Conservation (phyloP, 1,140 invertebrate species). For the Drosophila busckii region DNA sequence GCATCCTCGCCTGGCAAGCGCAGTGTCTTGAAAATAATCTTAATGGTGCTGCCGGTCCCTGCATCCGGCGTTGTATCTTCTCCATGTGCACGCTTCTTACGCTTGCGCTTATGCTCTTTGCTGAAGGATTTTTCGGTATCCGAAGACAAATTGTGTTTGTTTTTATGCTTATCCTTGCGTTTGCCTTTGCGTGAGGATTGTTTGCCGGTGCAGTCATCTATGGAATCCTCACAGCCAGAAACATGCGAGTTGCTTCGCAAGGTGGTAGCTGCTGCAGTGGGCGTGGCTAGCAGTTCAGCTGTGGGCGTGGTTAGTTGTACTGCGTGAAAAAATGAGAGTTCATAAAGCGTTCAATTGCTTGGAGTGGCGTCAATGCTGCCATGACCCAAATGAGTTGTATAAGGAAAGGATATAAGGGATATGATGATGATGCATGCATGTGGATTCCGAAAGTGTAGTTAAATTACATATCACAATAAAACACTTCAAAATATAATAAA, state of each 20-base stretch:
- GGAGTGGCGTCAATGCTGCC: no score
- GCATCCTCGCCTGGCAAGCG: slow-evolving; percentile 84
- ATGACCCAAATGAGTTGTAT: no score
- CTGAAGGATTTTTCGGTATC: slow-evolving; percentile 81
- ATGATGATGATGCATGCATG: no score
- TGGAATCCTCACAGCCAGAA: slow-evolving; percentile 58
- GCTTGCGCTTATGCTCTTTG: slow-evolving; percentile 85
- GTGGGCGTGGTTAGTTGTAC: slow-evolving; percentile 12
- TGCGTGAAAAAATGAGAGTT: not conserved
- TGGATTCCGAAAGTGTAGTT: no score
- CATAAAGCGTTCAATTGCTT: no score
- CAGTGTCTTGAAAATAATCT: slow-evolving; percentile 87
- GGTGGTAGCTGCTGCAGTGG: slow-evolving; percentile 13
- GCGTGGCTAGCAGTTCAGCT: slow-evolving; percentile 5
- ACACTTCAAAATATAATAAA: no score
- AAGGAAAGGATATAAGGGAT: not conserved
- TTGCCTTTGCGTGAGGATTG: slow-evolving; percentile 81
- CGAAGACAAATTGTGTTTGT: slow-evolving; percentile 82
- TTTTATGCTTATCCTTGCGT: slow-evolving; percentile 85
- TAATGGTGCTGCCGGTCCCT: slow-evolving; percentile 80
- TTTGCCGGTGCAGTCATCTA: slow-evolving; percentile 57
- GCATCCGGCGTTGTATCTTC: slow-evolving; percentile 84
- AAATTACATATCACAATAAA: no score
- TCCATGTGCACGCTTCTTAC: slow-evolving; percentile 83
- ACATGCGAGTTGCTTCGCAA: slow-evolving; percentile 22